A percentile compares a stretch with the other conserved stretches of the same genome.
Evolutionary conservation across 2,113 vertebrate species (phyloP).

Genomic region (Phylloscopus trochilus): DNA sequence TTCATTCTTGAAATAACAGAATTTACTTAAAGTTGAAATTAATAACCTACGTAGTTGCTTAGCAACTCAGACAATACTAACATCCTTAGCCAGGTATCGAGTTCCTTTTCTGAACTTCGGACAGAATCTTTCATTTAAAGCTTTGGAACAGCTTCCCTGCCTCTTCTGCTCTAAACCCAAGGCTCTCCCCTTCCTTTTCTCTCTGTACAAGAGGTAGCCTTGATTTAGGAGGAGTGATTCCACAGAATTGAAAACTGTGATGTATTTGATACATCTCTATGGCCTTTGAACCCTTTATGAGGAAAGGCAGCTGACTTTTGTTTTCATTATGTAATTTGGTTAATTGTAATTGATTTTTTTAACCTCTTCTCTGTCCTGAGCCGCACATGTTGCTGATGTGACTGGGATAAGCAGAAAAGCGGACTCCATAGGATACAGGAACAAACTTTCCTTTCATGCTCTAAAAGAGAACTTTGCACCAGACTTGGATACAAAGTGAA

Average conservation of each 20-base stretch:
- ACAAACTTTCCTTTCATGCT: neutral
- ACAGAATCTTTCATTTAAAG: neutral
- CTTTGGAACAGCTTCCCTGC: neutral
- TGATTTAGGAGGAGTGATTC: neutral
- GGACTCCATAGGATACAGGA: neutral
- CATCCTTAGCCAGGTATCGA: neutral
- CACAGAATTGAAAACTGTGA: neutral
- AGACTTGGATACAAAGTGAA: neutral
- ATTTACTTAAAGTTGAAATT: slow-evolving; percentile 3
- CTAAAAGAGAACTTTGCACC: neutral
- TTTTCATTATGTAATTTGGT: neutral
- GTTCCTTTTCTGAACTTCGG: slow-evolving; percentile 6
- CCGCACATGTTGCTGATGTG: neutral
- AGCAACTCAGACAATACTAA: slow-evolving; percentile 27
- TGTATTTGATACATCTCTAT: neutral
- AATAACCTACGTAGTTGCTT: slow-evolving; percentile 20
- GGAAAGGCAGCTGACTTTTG: neutral
- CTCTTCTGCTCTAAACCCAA: neutral
- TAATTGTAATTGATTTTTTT: neutral
- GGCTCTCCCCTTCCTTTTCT: neutral
- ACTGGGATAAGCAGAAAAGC: neutral
- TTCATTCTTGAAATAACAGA: slow-evolving; percentile 9
- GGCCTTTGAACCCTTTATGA: neutral
- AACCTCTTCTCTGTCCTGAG: neutral
- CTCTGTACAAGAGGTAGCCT: neutral